phyloP scores from a whole-genome alignment of 2,888 invertebrate genomes.

The Catocala sponsa region DNA sequence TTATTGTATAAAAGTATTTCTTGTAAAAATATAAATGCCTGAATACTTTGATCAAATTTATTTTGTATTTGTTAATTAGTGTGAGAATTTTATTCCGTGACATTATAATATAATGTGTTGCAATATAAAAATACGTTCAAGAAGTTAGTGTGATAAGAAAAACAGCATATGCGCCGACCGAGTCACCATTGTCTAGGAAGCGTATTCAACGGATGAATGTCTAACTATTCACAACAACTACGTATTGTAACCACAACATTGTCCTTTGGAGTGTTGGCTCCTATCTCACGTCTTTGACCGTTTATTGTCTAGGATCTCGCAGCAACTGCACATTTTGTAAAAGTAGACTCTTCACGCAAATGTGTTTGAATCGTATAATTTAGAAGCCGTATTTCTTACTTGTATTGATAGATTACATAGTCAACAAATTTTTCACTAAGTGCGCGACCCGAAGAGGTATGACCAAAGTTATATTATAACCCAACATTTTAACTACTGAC shows the following conservation, averaged over 20 bases:
- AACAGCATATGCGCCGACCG: constrained; percentile 19
- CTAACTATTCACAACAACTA: constrained; percentile 21
- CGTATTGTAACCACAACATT: constrained; percentile 9
- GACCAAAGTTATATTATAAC: constrained; percentile 3
- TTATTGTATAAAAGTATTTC: too few species aligned
- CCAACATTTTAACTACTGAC: constrained; percentile 8
- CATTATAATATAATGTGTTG: background rate
- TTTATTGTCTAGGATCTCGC: background rate
- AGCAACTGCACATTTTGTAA: background rate
- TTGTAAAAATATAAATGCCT: too few species aligned
- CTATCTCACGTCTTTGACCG: constrained; percentile 6
- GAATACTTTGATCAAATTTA: too few species aligned
- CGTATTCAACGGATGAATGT: constrained; percentile 27
- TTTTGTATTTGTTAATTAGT: too few species aligned
- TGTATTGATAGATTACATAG: too few species aligned
- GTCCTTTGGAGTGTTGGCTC: constrained; percentile 13
- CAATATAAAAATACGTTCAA: background rate
- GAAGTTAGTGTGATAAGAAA: constrained; percentile 8
- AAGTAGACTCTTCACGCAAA: background rate
- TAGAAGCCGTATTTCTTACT: background rate
- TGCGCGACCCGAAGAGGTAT: constrained; percentile 3
- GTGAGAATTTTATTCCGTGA: too few species aligned
- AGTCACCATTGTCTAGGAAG: constrained; percentile 30
- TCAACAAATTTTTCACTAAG: too few species aligned
- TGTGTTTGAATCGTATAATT: background rate